Percentiles rank a stretch among this genome's conserved stretches.
phyloP scores from a whole-genome alignment of 2,888 invertebrate genomes.

The Acheta domesticus region DNA sequence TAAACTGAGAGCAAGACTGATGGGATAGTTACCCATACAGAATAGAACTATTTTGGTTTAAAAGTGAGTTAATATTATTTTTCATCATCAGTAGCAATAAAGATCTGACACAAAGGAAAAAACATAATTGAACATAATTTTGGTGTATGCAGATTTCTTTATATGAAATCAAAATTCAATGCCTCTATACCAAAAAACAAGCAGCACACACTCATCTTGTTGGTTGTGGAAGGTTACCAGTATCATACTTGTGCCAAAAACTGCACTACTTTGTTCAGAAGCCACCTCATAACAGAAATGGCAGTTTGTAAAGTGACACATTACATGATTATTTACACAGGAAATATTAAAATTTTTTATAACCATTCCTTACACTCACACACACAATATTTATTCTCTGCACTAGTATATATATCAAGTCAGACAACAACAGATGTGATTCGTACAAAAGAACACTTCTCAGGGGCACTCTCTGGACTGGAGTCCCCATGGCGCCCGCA shows the following conservation, averaged over 20 bases:
- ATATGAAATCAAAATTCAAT: neutral
- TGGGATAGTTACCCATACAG: no score
- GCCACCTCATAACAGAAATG: conserved; percentile 30
- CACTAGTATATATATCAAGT: neutral
- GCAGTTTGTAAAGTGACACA: conserved; percentile 26
- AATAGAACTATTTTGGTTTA: no score
- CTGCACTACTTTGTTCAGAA: conserved; percentile 31
- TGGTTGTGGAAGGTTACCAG: neutral
- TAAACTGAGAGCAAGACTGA: no score
- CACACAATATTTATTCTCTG: conserved; percentile 26
- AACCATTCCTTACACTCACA: conserved; percentile 29
- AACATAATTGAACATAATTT: neutral
- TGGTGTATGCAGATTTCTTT: neutral
- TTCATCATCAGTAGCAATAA: neutral
- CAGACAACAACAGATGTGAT: conserved; percentile 31
- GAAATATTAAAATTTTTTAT: conserved; percentile 34
- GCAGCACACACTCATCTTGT: neutral
- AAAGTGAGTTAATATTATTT: neutral
- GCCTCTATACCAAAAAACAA: neutral
- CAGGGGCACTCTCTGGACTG: conserved; percentile 5
- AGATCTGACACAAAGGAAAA: neutral
- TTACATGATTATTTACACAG: conserved; percentile 34
- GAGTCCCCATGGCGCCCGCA: neutral
- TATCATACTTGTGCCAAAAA: conserved; percentile 31
- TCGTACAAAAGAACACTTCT: conserved; percentile 32